Conservation (phyloP, 2,888 invertebrate species). For the Gisinianus flammeolus region DNA sequence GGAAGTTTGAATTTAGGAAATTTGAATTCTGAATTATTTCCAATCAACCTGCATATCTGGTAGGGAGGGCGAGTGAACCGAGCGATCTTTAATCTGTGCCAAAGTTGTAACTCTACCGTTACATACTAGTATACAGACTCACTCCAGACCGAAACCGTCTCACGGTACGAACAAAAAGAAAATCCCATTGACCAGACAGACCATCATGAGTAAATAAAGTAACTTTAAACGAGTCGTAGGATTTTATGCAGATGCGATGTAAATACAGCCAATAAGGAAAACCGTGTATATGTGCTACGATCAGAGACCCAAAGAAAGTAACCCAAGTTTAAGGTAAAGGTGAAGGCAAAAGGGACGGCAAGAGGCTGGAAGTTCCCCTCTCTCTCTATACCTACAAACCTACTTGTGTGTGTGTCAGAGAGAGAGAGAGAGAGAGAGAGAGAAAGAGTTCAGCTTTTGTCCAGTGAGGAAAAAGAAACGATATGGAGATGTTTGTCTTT, state of each 20-base stretch:
- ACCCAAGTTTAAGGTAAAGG: constrained; percentile 16
- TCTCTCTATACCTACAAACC: not conserved
- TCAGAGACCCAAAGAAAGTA: not conserved
- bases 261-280: not conserved
- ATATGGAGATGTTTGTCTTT: not conserved
- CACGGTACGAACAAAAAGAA: too few species aligned
- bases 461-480: not conserved
- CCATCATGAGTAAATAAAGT: not conserved
- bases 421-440: too few species aligned
- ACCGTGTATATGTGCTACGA: not conserved
- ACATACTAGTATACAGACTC: too few species aligned
- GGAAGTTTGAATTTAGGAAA: too few species aligned
- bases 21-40: too few species aligned
- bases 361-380: not conserved
- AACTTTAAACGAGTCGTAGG: not conserved
- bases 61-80: too few species aligned
- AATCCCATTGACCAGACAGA: too few species aligned
- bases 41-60: too few species aligned
- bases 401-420: not conserved
- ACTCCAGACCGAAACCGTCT: too few species aligned
- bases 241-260: not conserved
- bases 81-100: too few species aligned
- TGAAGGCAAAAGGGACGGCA: constrained; percentile 17
- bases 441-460: not conserved
- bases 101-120: too few species aligned